A percentile compares a stretch with the other conserved stretches of the same genome.
These are phyloP conservation scores for Plotosus lineatus DNA, from an alignment of 2,113 vertebrate species.

Conservation along the genomic window DNA sequence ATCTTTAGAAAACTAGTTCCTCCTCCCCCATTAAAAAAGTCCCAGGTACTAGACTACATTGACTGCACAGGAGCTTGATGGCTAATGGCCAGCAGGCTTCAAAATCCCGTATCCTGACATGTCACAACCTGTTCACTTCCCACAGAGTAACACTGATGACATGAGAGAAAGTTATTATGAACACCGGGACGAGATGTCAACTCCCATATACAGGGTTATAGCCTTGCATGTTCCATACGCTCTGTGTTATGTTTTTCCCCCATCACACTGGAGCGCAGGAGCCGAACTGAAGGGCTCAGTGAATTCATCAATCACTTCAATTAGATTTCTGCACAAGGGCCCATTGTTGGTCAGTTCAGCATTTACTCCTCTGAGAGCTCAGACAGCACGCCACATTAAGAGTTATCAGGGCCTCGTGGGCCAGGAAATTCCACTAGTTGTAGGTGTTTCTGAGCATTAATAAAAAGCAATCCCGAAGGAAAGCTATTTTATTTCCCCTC, in stretches of 20 bases:
- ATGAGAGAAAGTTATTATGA: conserved; percentile 56
- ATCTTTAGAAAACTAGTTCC: not conserved
- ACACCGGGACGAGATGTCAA: conserved; percentile 54
- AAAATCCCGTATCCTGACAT: conserved; percentile 45
- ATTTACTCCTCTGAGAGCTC: conserved; percentile 37
- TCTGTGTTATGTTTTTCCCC: conserved; percentile 40
- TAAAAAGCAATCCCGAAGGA: conserved; percentile 26
- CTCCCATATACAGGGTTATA: conserved; percentile 53
- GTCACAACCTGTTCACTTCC: conserved; percentile 54
- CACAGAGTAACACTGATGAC: conserved; percentile 50
- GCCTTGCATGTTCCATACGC: conserved; percentile 44
- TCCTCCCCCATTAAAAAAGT: not conserved
- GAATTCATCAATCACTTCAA: conserved; percentile 51
- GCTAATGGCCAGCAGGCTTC: conserved; percentile 60
- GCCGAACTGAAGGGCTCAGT: conserved; percentile 49
- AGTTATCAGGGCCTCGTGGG: conserved; percentile 37
- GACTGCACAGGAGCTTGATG: conserved; percentile 63
- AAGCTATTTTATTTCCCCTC: conserved; percentile 9
- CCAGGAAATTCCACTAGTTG: conserved; percentile 42
- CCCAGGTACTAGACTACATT: conserved; percentile 20
- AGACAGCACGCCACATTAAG: conserved; percentile 47
- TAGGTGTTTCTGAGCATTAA: conserved; percentile 44
- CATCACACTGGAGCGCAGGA: conserved; percentile 38
- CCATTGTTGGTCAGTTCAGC: conserved; percentile 48
- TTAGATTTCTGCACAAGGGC: conserved; percentile 50